Conservation (phyloP, 2,888 invertebrate genomes). For the Notodonta dromedarius region DNA sequence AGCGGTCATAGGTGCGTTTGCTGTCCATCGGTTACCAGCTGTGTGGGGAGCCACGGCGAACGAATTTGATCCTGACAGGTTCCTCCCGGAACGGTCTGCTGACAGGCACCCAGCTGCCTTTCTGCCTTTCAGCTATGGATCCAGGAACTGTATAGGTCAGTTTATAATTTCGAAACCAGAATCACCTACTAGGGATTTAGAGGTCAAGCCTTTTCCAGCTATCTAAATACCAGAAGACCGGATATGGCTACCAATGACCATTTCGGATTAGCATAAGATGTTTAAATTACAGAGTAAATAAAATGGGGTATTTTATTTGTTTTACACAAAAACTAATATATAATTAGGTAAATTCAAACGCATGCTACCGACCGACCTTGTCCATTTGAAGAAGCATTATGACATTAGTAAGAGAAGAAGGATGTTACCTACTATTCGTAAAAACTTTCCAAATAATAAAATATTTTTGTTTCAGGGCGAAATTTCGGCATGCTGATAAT, state of each 20-base stretch:
- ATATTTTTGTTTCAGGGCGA: slow-evolving; percentile 52
- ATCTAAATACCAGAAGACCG: neutral
- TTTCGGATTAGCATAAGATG: too few relatives aligned
- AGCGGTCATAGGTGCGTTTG: slow-evolving; percentile 72
- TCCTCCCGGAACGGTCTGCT: slow-evolving; percentile 77
- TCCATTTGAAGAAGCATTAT: too few relatives aligned
- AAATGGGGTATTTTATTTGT: too few relatives aligned
- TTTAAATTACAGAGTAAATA: too few relatives aligned
- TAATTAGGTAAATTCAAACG: too few relatives aligned
- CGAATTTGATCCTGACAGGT: slow-evolving; percentile 85
- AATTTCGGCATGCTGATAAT: slow-evolving; percentile 74
- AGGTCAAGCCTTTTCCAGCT: neutral
- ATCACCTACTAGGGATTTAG: neutral
- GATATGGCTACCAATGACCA: neutral
- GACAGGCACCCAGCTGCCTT: slow-evolving; percentile 75
- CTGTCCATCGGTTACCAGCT: slow-evolving; percentile 75
- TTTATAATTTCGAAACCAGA: neutral
- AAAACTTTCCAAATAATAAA: too few relatives aligned
- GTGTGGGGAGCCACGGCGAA: slow-evolving; percentile 83
- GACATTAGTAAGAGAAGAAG: too few relatives aligned
- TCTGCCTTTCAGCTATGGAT: slow-evolving; percentile 77
- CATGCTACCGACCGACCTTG: too few relatives aligned
- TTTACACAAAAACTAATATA: too few relatives aligned
- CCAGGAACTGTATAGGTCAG: slow-evolving; percentile 77
- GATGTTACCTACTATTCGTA: too few relatives aligned